A percentile compares a stretch with the other conserved stretches of the same genome.
These are phyloP conservation scores for Lasioglossum pauxillum DNA, from an alignment of 2,888 invertebrate genomes.

Conservation along the genomic window DNA sequence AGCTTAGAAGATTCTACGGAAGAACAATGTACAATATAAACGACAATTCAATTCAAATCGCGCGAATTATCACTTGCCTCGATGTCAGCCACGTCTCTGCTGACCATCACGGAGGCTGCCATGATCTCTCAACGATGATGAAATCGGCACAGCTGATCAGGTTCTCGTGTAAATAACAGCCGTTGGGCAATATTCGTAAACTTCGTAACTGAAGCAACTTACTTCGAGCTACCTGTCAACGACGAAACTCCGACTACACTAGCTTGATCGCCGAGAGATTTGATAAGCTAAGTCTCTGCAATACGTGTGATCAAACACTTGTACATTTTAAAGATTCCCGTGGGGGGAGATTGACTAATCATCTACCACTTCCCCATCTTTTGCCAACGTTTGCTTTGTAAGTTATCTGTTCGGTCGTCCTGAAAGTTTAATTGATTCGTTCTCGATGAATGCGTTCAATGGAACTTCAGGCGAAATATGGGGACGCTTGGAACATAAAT, in stretches of 20 bases:
- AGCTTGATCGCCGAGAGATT: neutral
- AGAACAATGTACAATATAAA: slow-evolving; percentile 73
- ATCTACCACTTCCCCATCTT: no score
- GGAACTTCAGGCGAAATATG: no score
- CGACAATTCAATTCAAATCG: neutral
- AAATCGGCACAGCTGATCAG: neutral
- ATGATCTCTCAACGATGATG: slow-evolving; percentile 18
- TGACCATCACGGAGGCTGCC: slow-evolving; percentile 83
- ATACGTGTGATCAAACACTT: no score
- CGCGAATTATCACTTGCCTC: slow-evolving; percentile 87
- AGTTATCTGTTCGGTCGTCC: no score
- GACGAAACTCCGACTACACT: neutral
- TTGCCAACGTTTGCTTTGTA: no score
- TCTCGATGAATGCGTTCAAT: no score
- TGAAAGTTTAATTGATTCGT: no score
- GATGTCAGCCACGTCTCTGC: slow-evolving; percentile 92
- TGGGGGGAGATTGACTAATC: no score
- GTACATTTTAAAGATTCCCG: no score
- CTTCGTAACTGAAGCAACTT: slow-evolving; percentile 76
- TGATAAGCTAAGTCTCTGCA: neutral
- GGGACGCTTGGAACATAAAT: no score
- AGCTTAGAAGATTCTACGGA: slow-evolving; percentile 91
- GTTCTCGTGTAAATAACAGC: neutral
- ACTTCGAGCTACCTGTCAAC: slow-evolving; percentile 64
- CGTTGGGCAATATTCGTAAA: neutral